A percentile compares a stretch with the other conserved stretches of the same genome.
Conservation (phyloP, 2,113 vertebrate genomes). For the Stigmatopora argus region DNA sequence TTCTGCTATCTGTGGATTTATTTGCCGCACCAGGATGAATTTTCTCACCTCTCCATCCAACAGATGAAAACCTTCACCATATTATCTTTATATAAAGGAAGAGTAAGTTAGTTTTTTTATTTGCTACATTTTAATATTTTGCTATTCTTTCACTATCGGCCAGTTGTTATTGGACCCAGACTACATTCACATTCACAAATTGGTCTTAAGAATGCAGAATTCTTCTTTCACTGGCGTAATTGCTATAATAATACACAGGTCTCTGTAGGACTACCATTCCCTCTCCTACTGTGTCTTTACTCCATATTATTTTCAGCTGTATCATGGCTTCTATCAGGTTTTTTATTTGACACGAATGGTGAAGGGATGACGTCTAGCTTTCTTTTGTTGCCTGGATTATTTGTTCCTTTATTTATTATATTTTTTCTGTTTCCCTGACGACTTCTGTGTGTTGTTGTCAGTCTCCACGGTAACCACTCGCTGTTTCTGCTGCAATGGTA, state of each 20-base stretch:
- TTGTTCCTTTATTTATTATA: constrained; percentile 73
- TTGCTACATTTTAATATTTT: constrained; percentile 8
- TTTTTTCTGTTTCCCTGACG: constrained; percentile 77
- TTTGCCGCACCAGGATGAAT: background rate
- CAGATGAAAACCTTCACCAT: background rate
- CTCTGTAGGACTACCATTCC: constrained; percentile 31
- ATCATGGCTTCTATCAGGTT: constrained; percentile 47
- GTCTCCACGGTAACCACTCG: constrained; percentile 74
- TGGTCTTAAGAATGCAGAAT: constrained; percentile 20
- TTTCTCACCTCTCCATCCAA: constrained; percentile 22
- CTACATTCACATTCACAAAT: constrained; percentile 25
- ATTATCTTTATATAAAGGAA: background rate
- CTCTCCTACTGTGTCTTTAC: constrained; percentile 4
- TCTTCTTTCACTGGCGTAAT: constrained; percentile 15
- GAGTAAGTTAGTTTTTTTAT: constrained; percentile 13
- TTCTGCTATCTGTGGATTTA: constrained; percentile 9
- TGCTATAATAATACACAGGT: constrained; percentile 30
- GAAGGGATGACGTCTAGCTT: constrained; percentile 42
- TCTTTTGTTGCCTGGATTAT: constrained; percentile 66
- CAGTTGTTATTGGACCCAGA: constrained; percentile 17
- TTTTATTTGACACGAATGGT: constrained; percentile 32
- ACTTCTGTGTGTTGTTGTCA: constrained; percentile 78
- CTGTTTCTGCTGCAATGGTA: constrained; percentile 73
- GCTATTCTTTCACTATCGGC: constrained; percentile 2
- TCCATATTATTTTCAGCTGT: constrained; percentile 32